Evolutionary conservation across 1,140 invertebrate genomes (phyloP), one percentile per base, ranked within the genome.

Genomic region (Spodoptera litura): DNA sequence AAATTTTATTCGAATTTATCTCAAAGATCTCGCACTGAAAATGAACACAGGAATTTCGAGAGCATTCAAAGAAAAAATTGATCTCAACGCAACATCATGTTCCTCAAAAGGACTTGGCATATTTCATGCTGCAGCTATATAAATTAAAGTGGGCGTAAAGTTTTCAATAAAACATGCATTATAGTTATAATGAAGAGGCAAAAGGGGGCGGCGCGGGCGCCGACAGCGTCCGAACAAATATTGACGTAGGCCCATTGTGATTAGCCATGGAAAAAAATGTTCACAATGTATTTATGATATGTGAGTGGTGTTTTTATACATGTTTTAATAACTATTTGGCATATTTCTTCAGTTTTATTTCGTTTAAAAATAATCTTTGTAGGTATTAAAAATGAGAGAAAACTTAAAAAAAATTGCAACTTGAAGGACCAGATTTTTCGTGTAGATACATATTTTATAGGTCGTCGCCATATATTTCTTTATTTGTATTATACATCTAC

Each of bases 111-210:
- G 15, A 49, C 61, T 49, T 64, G 61, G 61, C 61, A 20, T 15
- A 20, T 11, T 0, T 49, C 49, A 20, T 66, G 10, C 9, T 52
- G 20, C 66, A 70, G 12, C 66, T 70, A 52, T 31, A 70, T 31
- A 70, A 70, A 70, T 70, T 27, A 31, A 13, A 31, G 66, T 84
- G 85, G 87, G 87, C 85, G 87, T 85, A 83, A 81, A 76, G 81
- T 61, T 73, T 86, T 85, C 81, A 87, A 87, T 87, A 85, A 81
- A 85, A 82, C 86, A 86, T 82, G 82, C 84, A 87, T 86, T 86
- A 88, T 85, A 78, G 76, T 81, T 72, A 82, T 87, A 86, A 87
- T 83, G 83, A 88, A 78, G 84, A 85, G 87, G 88, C 83, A 82
- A 84, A 85, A 88, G 81, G 81, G 86, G 87, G 87, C 85, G 87